phyloP scores from a whole-genome alignment of 2,888 invertebrate species.

The Drosophila cognata region DNA sequence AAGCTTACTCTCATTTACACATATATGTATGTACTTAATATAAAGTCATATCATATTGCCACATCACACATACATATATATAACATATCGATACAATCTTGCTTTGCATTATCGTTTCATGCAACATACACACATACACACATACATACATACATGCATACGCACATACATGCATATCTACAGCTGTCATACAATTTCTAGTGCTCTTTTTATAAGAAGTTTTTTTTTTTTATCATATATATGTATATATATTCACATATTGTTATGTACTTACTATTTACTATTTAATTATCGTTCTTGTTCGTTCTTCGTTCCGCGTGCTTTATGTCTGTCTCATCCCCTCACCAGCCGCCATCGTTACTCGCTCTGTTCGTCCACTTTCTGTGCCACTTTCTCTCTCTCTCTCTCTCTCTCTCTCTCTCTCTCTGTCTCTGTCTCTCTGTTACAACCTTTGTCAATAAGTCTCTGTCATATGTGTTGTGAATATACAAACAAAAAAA shows the following conservation, averaged over 20 bases:
- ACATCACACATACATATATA: conserved; percentile 9
- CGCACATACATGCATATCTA: conserved; percentile 6
- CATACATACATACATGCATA: not conserved
- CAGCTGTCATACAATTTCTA: conserved; percentile 2
- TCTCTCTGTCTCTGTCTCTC: conserved; percentile 14
- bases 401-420: conserved; percentile 1
- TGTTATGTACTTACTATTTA: conserved; percentile 25
- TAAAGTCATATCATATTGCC: conserved; percentile 11
- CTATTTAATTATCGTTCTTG: conserved; percentile 27
- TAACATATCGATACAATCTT: conserved; percentile 24
- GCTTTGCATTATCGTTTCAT: conserved; percentile 22
- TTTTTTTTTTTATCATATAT: conserved; percentile 14
- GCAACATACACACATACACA: not conserved
- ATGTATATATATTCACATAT: conserved; percentile 15
- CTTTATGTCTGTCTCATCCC: conserved; percentile 25
- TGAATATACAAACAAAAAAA: conserved; percentile 23
- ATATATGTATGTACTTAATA: conserved; percentile 11
- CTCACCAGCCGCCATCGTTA: conserved; percentile 33
- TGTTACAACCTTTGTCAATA: conserved; percentile 8
- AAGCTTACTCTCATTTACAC: conserved; percentile 17
- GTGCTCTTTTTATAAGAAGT: conserved; percentile 7
- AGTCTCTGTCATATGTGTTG: conserved; percentile 43
- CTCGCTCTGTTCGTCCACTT: conserved; percentile 22
- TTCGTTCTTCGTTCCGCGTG: conserved; percentile 43
- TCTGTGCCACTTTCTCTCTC: not conserved